These are phyloP conservation scores for Thereva unica DNA, from an alignment of 2,888 invertebrate genomes.

Conservation along the genomic window DNA sequence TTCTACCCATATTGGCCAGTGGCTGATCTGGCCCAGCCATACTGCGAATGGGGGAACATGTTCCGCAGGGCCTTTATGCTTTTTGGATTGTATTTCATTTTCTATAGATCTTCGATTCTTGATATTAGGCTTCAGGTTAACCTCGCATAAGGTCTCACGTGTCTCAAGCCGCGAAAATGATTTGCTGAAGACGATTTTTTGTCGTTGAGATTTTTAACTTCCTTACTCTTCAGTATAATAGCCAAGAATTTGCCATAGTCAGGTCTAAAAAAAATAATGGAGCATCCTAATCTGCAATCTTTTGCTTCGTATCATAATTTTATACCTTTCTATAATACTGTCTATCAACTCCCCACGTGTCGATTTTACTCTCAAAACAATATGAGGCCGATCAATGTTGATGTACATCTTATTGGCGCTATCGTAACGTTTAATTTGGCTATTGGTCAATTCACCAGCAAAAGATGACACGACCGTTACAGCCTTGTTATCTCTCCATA, in stretches of 20 bases:
- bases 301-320: constrained; percentile 23
- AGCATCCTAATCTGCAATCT: constrained; percentile 45
- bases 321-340: constrained; percentile 21
- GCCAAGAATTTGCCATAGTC: constrained; percentile 47
- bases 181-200: constrained; percentile 34
- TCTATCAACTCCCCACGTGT: no score
- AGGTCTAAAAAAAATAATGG: constrained; percentile 44
- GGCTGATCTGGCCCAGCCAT: constrained; percentile 42
- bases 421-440: no score
- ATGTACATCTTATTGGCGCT: no score
- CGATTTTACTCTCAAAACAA: no score
- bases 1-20: constrained; percentile 7
- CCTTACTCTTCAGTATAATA: constrained; percentile 35
- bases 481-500: no score
- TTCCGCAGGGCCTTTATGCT: constrained; percentile 44
- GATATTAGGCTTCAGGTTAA: constrained; percentile 4
- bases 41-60: constrained; percentile 44
- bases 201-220: constrained; percentile 14
- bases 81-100: constrained; percentile 34
- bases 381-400: no score
- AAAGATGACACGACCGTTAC: no score
- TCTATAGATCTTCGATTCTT: constrained; percentile 31
- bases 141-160: constrained; percentile 15
- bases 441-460: no score
- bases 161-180: constrained; percentile 36